phyloP scores from a whole-genome alignment of 2,113 vertebrate species.

The Thermophis baileyi region DNA sequence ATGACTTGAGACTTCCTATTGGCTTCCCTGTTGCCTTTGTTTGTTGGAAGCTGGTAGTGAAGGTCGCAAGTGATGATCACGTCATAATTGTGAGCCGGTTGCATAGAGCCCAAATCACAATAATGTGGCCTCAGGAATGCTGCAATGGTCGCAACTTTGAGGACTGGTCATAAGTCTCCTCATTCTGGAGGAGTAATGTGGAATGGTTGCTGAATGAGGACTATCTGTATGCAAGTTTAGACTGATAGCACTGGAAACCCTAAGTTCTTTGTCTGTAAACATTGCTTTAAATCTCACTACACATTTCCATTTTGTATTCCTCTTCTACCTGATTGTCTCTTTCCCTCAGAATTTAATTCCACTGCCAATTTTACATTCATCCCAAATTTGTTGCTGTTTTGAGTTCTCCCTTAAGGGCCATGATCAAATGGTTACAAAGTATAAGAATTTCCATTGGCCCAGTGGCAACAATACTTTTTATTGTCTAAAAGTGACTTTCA shows the following conservation, averaged over 20 bases:
- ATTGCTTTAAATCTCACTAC: background rate
- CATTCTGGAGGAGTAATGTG: background rate
- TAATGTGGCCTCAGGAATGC: background rate
- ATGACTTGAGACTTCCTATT: background rate
- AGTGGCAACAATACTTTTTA: background rate
- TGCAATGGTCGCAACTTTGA: background rate
- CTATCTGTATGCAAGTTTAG: background rate
- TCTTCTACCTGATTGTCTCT: slow-evolving; percentile 26
- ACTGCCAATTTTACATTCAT: background rate
- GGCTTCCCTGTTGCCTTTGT: background rate
- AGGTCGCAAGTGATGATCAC: background rate
- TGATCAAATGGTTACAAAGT: background rate
- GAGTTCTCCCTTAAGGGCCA: background rate
- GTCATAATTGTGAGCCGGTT: background rate
- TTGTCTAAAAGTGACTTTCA: background rate
- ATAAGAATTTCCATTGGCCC: background rate
- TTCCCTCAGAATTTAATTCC: slow-evolving; percentile 31
- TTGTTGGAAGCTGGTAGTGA: background rate
- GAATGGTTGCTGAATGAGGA: background rate
- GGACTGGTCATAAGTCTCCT: background rate
- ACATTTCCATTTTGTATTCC: background rate
- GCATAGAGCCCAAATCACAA: background rate
- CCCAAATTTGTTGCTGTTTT: background rate
- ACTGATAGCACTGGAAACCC: background rate
- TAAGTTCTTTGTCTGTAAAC: background rate